Base-by-base conservation (phyloP, 2,888 invertebrate genomes). In the Cephus runcator region DNA sequence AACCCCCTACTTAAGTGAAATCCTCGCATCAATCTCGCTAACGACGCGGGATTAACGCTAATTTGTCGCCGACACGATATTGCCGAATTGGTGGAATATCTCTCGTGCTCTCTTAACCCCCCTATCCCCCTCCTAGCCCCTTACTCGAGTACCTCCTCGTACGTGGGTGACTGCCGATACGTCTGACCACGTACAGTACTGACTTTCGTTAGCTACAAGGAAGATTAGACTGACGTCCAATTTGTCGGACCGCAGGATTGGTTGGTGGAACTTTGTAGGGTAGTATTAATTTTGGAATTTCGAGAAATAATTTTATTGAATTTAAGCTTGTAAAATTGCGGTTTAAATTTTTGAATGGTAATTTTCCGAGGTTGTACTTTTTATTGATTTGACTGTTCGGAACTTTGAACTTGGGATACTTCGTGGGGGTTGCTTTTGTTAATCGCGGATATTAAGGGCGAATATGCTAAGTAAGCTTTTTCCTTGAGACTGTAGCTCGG, bases 1-100 rank as follows among this genome's bases (percentile, higher is more conserved):
- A 76, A 78, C 77, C 79, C 81, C 85, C 82, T 85, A 85, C 87
- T 86, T 87, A 89, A 90, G 88, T 90, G 88, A 88, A 90, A 90
- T 89, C 88, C 87, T 82, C 85, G 82, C 89, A 90, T 90, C 90
- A 90, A 90, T 90, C 89, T 90, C 88, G 85, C 88, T 89, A 90
- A 90, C 88, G 88, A 90, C 87, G 83, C 80, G 77, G 88, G 89
- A 90, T 90, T 90, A 90, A 87, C 88, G 87, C 88, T 90, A 90
- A 90, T 90, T 90, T 88, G 88, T 88, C 89, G 86, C 85, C 85
- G 86, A 84, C 86, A 83, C 87, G 87, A 89, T 90, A 90, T 90
- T 90, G 86, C 89, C 86, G 86, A 90, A 90, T 90, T 88, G 86
- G 85, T 85, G 84, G 84, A 86, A 89, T 89, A 89, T 87, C 88